Evolutionary conservation across 2,888 invertebrate species (phyloP).

Genomic region (Noctua pronuba): DNA sequence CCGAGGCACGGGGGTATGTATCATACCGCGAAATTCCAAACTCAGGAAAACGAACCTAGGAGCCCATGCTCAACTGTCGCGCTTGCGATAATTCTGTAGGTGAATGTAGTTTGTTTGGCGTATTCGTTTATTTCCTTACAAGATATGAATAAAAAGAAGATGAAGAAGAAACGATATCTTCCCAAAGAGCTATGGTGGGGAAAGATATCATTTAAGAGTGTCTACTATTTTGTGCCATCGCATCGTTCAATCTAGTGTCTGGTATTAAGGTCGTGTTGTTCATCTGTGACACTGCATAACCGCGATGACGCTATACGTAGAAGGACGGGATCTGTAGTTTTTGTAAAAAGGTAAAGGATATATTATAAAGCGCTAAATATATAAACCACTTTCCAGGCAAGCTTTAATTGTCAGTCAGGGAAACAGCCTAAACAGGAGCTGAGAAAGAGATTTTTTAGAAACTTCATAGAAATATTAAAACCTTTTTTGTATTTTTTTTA

Average conservation of each 20-base stretch:
- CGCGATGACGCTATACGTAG: not conserved
- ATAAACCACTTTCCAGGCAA: not conserved
- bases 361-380: not conserved
- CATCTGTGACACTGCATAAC: not conserved
- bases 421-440: not conserved
- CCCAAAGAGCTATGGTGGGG: too few species aligned
- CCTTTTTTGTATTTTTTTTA: too few species aligned
- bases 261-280: not conserved
- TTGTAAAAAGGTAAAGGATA: not conserved
- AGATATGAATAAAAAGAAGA: not conserved
- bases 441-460: not conserved
- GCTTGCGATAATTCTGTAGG: not conserved
- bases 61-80: not conserved
- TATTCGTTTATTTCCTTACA: not conserved
- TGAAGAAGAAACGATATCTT: not conserved
- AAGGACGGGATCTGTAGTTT: not conserved
- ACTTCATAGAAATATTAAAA: not conserved
- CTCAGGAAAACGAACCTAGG: too few species aligned
- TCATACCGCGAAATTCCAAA: too few species aligned
- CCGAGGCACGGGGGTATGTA: too few species aligned
- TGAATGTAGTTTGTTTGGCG: not conserved
- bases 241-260: not conserved
- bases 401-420: not conserved
- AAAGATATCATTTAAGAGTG: not conserved
- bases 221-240: not conserved